Percentiles rank a stretch among this genome's conserved stretches.
Evolutionary conservation across 2,888 invertebrate genomes (phyloP).

Genomic region (Ceraclea dissimilis): DNA sequence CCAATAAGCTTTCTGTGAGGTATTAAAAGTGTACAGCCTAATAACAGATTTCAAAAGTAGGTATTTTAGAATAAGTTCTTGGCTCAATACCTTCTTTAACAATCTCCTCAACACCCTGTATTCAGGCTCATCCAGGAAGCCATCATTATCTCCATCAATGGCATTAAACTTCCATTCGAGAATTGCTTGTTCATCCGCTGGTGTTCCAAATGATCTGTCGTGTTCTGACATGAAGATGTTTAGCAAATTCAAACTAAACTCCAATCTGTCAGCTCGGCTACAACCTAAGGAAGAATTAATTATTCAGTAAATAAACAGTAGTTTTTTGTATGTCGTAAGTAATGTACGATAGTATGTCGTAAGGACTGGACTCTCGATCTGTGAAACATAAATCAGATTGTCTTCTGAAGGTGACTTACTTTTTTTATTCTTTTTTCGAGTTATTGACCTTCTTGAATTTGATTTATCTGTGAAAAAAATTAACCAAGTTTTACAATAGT

Average conservation of each 20-base stretch:
- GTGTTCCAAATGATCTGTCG: conserved; percentile 36
- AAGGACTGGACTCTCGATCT: no score
- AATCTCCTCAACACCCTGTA: conserved; percentile 73
- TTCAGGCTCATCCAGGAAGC: conserved; percentile 70
- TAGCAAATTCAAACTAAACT: conserved; percentile 78
- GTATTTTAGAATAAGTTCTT: no score
- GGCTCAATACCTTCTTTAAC: conserved; percentile 75
- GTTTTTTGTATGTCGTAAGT: no score
- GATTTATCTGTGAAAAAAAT: conserved; percentile 41
- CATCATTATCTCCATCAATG: conserved; percentile 74
- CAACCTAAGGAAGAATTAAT: conserved; percentile 38
- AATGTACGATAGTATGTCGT: no score
- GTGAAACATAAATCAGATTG: no score
- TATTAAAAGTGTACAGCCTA: no score
- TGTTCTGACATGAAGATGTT: conserved; percentile 80
- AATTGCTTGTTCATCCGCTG: conserved; percentile 46
- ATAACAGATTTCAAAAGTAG: no score
- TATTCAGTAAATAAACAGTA: no score
- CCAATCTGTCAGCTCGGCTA: conserved; percentile 63
- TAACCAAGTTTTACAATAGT: no score
- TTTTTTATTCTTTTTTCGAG: conserved; percentile 43
- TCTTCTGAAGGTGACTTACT: not conserved
- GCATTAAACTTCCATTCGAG: conserved; percentile 86
- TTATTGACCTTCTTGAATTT: conserved; percentile 54
- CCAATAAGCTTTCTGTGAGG: no score